Evolutionary conservation across 2,888 invertebrate genomes (phyloP).

Genomic region (Orthosia cruda): DNA sequence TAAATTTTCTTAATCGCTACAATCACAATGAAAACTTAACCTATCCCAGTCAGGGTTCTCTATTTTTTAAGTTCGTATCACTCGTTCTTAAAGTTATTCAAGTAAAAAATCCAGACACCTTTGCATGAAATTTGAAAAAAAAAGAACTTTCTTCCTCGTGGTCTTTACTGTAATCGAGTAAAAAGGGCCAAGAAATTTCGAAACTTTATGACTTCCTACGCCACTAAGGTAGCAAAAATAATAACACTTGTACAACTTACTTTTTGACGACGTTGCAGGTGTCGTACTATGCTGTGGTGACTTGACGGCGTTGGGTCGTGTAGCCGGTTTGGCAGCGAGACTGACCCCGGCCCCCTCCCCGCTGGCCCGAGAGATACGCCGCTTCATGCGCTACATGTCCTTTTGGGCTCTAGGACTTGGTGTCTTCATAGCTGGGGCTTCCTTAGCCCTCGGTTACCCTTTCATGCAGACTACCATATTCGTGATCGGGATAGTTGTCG

Average conservation of each 20-base stretch:
- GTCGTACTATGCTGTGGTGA: constrained; percentile 98
- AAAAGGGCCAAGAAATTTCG: too few species aligned
- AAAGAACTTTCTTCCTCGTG: too few species aligned
- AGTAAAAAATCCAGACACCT: too few species aligned
- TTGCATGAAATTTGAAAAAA: too few species aligned
- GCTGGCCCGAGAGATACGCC: constrained; percentile 98
- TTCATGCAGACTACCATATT: constrained; percentile 99
- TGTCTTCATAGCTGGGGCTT: constrained; percentile 98
- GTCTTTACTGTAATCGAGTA: too few species aligned
- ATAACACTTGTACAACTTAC: neutral
- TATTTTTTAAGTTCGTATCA: too few species aligned
- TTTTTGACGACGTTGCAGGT: constrained; percentile 74
- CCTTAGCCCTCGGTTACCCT: constrained; percentile 98
- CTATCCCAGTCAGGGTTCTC: too few species aligned
- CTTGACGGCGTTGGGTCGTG: constrained; percentile 95
- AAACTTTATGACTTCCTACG: too few species aligned
- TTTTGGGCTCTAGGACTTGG: constrained; percentile 97
- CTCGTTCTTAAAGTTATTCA: too few species aligned
- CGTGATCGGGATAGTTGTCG: constrained; percentile 99
- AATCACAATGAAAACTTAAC: too few species aligned
- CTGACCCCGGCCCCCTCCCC: constrained; percentile 98
- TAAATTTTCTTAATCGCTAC: too few species aligned
- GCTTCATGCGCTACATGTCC: constrained; percentile 99
- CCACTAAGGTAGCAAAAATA: too few species aligned
- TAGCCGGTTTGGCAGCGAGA: constrained; percentile 98